Evolutionary conservation across 2,797 vertebrate species (phyloP), one percentile per base, ranked within the genome.

Genomic region (Gallirallus australis): DNA sequence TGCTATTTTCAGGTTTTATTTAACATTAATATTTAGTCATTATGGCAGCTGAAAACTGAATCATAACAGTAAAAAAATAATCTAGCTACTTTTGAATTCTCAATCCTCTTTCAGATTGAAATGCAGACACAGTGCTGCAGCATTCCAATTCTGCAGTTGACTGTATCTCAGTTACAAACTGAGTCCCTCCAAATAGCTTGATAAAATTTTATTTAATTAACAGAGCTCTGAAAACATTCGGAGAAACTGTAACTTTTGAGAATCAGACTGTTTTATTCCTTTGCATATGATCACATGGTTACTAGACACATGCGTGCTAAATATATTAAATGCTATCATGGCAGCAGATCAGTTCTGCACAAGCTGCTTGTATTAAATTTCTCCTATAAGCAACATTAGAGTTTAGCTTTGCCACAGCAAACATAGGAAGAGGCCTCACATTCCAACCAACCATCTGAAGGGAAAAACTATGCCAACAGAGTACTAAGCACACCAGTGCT

Each of bases 331-430:
- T 30, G 86, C 86, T 89, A 48, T 69, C 92, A 82, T 24, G 77
- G 82, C 92, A 96, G 83, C 50, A 89, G 94, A 86, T 96, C 94
- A 93, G 66, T 47, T 81, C 92, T 88, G 65, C 56, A 91, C 96
- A 95, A 92, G 89, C 84, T 92, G 84, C 82, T 81, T 65, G 85
- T 85, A 96, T 94, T 96, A 92, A 86, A 79, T 95, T 89, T 94
- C 91, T 91, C 77, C 85, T 86, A 1, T 86, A 96, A 94, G 94
- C 57, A 47, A 96, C 83, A 89, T 68, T 57, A 92, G 90, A 86
- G 65, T 92, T 93, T 15, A 93, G 71, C 70, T 86, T 79, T 79
- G 71, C 86, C 79, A 77, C 83, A 90, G 94, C 91, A 95, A 86
- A 91, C 63, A 87, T 27, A 95, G 77, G 82, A 91, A 94, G 87